Base-by-base conservation (phyloP, 1,140 invertebrate genomes). In the Pantala flavescens region DNA sequence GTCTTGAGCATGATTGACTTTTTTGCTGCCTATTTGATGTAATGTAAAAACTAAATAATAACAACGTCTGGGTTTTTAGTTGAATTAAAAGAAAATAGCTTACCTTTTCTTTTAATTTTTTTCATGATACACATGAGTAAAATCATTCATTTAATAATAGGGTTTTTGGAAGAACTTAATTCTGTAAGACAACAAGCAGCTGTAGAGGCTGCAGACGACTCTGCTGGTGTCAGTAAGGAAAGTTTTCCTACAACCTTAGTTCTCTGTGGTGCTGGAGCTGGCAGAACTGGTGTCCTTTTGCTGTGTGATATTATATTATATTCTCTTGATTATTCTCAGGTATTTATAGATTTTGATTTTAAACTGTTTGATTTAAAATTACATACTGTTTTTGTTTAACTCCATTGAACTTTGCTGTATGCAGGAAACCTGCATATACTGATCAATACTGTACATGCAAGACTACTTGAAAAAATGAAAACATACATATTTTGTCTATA, bases 251-350 rank as follows among this genome's bases (percentile, higher is more conserved):
- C 91, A 70, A 85, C 91, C 70, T 82, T 90, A 28, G 86, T 93
- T 28, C 88, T 91, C 79, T 92, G 91, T 79, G 87, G 86, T 24
- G 87, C 88, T 49, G 90, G 90, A 70, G 89, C 90, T 23, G 90
- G 90, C 0, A 84, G 90, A 43, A 88, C 90, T 28, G 92, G 92
- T 10, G 86, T 93, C 7, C 89, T 92, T n/a, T 88, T 96, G 42
- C 85, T 93, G 14, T 88, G 89, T 28, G 91, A 94, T 82, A 84
- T 94, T 72, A 85, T 96, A 78, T 86, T 94, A 23, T 92, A 93
- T 81, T 92, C 91, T 72, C 83, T 95, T n/a, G 92, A 95, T 84
- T 90, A 93, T 79, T 95, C 94, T 83, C 90, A 93, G 86, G 91
- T 93, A 82, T 79, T 75, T 74, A 23, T 76, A 49, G 76, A 74